Evolutionary conservation across 2,113 vertebrate genomes (phyloP), one percentile per base, ranked within the genome.

Genomic region (Carlito syrichta): DNA sequence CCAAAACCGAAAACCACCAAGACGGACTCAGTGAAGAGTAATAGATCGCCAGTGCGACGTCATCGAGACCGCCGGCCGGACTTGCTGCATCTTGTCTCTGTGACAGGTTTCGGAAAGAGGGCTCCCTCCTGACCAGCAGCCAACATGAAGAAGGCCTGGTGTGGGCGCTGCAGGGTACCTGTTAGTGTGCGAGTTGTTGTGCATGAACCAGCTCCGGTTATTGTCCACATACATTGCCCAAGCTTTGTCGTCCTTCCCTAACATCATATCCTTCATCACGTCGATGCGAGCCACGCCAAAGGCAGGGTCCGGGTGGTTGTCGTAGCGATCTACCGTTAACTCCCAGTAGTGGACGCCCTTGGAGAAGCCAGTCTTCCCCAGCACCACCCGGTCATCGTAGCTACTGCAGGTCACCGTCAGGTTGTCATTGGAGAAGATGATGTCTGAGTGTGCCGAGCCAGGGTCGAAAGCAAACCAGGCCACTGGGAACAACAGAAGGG

Each of bases 201-300:
- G 99, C 99, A 99, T 99, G 99, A 99, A 99, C 99, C 99, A 99
- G 98, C 99, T 99, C 94, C 99, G 99, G 98, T 99, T 99, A 98
- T 99, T 99, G 99, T 99, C 99, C 99, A 99, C 99, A 27, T 99
- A 99, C 99, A 99, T 99, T 95, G 99, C 99, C 99, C 99, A 99
- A 27, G 99, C 99, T 97, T 99, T 99, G 98, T 99, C 99, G 22
- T 99, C 99, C 98, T 99, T 99, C 92, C 99, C 99, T 98, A 99
- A 99, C 99, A 99, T 99, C 98, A 99, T 99, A 4, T 99, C 99
- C 98, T 99, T 99, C 97, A 99, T 98, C 69, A 99, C 99, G 30
- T 99, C 99, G 0, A 97, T 97, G 43, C 99, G 99, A 0, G 99
- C 99, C 96, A 99, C 98, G 0, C 99, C 99, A 5, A 99, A 99